Evolutionary conservation across 2,888 invertebrate genomes (phyloP).

Genomic region (Tetragonula carbonaria): DNA sequence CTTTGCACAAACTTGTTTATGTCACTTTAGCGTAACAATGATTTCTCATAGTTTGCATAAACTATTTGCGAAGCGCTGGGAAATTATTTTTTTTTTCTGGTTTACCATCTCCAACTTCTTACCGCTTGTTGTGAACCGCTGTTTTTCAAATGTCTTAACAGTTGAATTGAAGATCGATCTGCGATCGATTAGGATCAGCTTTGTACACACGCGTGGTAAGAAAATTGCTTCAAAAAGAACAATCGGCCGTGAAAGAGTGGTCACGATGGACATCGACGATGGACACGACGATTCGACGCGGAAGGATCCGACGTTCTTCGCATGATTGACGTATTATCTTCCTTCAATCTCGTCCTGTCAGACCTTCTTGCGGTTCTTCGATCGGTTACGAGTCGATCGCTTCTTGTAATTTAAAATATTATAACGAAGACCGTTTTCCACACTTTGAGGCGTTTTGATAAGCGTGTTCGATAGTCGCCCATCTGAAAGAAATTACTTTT

Average conservation of each 20-base stretch:
- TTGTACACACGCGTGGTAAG: slow-evolving; percentile 18
- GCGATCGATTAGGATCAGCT: slow-evolving; percentile 2
- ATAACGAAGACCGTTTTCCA: neutral
- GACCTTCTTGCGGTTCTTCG: neutral
- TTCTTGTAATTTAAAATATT: neutral
- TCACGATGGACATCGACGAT: slow-evolving; percentile 11
- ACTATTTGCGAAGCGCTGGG: too few species aligned
- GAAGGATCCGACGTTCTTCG: slow-evolving; percentile 28
- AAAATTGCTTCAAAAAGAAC: slow-evolving; percentile 38
- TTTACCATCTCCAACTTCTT: too few species aligned
- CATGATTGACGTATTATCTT: neutral
- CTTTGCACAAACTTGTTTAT: too few species aligned
- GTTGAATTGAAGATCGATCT: neutral
- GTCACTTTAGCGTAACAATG: too few species aligned
- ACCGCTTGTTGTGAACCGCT: too few species aligned
- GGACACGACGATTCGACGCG: slow-evolving; percentile 47
- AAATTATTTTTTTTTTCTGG: too few species aligned
- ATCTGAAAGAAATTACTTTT: neutral
- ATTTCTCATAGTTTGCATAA: too few species aligned
- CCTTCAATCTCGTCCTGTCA: slow-evolving; percentile 1
- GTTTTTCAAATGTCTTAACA: too few species aligned
- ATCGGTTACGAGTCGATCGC: neutral
- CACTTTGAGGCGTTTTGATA: neutral
- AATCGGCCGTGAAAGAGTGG: slow-evolving; percentile 47
- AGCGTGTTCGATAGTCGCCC: neutral